These are phyloP conservation scores for Ciconia stormi DNA, from an alignment of 2,113 vertebrate genomes.

Conservation along the genomic window DNA sequence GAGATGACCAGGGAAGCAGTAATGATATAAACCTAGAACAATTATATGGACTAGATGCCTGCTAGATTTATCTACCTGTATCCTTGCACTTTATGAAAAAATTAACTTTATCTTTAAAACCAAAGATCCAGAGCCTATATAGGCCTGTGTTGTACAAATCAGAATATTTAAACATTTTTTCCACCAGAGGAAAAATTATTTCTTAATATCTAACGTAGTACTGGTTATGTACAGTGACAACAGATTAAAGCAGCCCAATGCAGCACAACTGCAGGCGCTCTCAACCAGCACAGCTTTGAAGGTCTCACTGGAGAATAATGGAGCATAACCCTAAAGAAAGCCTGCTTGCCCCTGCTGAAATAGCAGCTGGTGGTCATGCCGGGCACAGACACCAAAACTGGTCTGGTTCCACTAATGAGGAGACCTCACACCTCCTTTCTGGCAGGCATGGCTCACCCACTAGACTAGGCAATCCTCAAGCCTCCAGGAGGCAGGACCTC, in stretches of 20 bases:
- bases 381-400: background rate
- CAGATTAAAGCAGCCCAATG: background rate
- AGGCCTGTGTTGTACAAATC: background rate
- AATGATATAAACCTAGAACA: background rate
- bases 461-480: background rate
- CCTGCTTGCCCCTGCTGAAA: background rate
- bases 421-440: background rate
- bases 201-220: background rate
- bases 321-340: background rate
- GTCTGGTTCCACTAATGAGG: background rate
- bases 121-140: background rate
- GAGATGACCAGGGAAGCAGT: background rate
- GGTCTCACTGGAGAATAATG: background rate
- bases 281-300: background rate
- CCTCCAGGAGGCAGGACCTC: background rate
- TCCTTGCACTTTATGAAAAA: background rate
- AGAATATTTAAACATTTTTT: background rate
- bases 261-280: background rate
- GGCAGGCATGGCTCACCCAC: background rate
- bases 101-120: background rate
- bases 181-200: background rate
- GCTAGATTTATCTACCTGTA: background rate
- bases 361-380: background rate
- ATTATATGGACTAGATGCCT: background rate
- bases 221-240: background rate